phyloP scores from a whole-genome alignment of 2,113 vertebrate genomes.

The Microtus montanus region DNA sequence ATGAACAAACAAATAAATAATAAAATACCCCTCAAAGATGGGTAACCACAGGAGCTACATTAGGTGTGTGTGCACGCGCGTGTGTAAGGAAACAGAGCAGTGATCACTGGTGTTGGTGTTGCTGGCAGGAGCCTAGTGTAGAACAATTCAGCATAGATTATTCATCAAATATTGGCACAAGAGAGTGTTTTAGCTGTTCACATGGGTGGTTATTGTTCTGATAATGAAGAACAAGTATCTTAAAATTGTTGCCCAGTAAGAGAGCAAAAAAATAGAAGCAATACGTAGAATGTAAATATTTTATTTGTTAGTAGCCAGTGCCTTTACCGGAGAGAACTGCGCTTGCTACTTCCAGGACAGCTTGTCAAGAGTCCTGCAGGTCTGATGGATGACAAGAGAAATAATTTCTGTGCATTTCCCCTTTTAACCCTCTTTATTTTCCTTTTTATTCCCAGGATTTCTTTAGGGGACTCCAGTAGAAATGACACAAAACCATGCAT shows the following conservation, averaged over 20 bases:
- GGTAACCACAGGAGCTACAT: not conserved
- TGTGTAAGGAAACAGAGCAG: not conserved
- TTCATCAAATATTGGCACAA: constrained; percentile 53
- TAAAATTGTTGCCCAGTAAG: constrained; percentile 55
- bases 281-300: constrained; percentile 66
- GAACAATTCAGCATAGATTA: constrained; percentile 46
- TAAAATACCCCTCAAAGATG: not conserved
- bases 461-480: constrained; percentile 35
- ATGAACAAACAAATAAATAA: not conserved
- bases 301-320: constrained; percentile 42
- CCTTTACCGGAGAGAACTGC: constrained; percentile 34
- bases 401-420: not conserved
- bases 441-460: constrained; percentile 29
- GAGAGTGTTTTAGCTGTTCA: constrained; percentile 49
- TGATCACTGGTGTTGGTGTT: not conserved
- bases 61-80: no score
- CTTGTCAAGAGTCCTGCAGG: not conserved
- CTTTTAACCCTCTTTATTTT: constrained; percentile 43
- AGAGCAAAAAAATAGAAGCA: constrained; percentile 35
- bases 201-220: constrained; percentile 50
- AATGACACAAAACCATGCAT: constrained; percentile 3
- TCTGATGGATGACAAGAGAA: not conserved
- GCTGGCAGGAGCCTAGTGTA: constrained; percentile 12
- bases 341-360: not conserved
- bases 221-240: constrained; percentile 62